Evolutionary conservation across 2,797 vertebrate genomes (phyloP), one percentile per base, ranked within the genome.

Genomic region (Danio kyathit): DNA sequence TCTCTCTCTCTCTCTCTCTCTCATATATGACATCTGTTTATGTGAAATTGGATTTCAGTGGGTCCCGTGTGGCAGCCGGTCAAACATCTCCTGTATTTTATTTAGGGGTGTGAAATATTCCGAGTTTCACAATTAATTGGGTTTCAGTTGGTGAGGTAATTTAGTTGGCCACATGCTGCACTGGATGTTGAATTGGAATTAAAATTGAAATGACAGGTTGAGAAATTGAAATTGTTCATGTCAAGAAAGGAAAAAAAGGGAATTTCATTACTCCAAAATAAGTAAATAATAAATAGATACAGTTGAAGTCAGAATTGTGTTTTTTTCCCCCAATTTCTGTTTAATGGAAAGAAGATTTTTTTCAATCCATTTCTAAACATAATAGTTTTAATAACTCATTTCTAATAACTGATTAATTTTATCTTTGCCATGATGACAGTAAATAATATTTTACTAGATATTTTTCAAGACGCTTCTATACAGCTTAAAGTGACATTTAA

Each of bases 21-120:
- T 92, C 88, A 92, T 93, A 89, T 90, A 91, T 90, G 90, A 92
- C 93, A 94, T 94, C 93, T 94, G 93, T 89, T 92, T 85, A 86
- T 88, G 87, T 87, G 88, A 89, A 92, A 91, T 89, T 91, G 89
- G 88, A 91, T 91, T 88, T 83, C 74, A 60, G 79, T 81, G 80
- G 81, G 85, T 94, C 92, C 90, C 93, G 56, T 64, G 90, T 92
- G 93, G 86, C 87, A 81, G 82, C 85, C 79, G 86, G 71, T 88
- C 90, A 91, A 82, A 80, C 84, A 84, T 89, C 91, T 88, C 78
- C 44, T 41, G 86, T 87, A 86, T 89, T 57, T 82, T 83, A 63
- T 60, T 60, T 43, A 48, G 14, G 43, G 43, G 48, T 74, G 43
- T 74, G 69, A 51, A 56, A 72, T 56, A 72, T 40, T 51, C 65